Evolutionary conservation across 1,140 invertebrate species (phyloP), one percentile per base, ranked within the genome.

Genomic region (Dendroctonus valens): DNA sequence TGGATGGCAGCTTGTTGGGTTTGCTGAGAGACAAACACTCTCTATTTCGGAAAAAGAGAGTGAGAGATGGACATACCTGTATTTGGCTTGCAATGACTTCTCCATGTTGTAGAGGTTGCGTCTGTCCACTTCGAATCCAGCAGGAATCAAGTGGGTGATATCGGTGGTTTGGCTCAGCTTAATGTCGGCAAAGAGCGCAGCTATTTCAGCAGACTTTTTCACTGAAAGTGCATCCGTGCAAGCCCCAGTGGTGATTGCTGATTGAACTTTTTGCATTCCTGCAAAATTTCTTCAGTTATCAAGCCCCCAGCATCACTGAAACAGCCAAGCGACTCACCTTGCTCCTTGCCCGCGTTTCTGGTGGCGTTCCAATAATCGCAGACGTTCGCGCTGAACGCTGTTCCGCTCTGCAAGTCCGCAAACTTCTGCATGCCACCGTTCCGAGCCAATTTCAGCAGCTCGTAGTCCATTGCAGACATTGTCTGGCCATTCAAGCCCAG

Each of bases 141-240:
- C 51, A 5, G 71, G 67, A 3, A 67, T 60, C 41, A 77, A 39
- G 60, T 75, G 70, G 37, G 69, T 73, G 15, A 76, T 75, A 72
- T 82, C 82, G 0, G 79, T 83, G 15, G 79, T 79, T 75, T 82
- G 83, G 39, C 80, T 84, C 3, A 84, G 77, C 42, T 85, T 83
- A 42, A 89, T 84, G 74, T 90, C 87, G 0, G 88, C 89, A 75
- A 94, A 94, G 5, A 93, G 79, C 0, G 91, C 91, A 0, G 91
- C 91, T 68, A 93, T 93, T 78, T 94, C 92, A 0, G 91, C 90
- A 8, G 89, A 89, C 76, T 94, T 93, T 77, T 94, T 93, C 7
- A 92, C 90, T 38, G 90, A 90, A 0, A 93, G 79, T 0, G 91
- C 89, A 72, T 92, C 89, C 48, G 52, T 84, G 83, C 40, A 87